Evolutionary conservation across 2,113 vertebrate species (phyloP), one percentile per base, ranked within the genome.

Genomic region (Neomonachus schauinslandi): DNA sequence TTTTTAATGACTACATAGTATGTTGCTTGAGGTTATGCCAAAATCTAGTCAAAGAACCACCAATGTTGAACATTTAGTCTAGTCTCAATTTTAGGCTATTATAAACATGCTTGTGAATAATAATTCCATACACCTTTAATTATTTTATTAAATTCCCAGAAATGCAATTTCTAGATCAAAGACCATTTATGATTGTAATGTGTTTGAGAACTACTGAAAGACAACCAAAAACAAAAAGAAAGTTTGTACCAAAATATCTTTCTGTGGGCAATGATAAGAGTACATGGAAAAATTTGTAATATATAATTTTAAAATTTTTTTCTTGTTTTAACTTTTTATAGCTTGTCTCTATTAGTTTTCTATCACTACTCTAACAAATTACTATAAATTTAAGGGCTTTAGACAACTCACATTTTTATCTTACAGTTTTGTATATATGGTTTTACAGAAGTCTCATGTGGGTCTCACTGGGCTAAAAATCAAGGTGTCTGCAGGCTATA

Each of bases 111-210:
- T 36, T 72, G 6, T 36, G 69, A 53, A 55, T 67, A 36, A 49
- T 42, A 12, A 55, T 83, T 49, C 42, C 21, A 61, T 36, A 61
- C 7, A 74, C 1, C n/a, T 87, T 96, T 33, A 86, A 42, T 55
- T 87, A 83, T 79, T 90, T 94, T 89, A 87, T 89, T 89, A 80
- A 92, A 77, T 83, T 83, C 16, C 19, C 18, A 69, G 31, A 59
- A 89, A 49, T 72, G 1, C 39, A 59, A 55, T 82, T 95, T 92
- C n/a, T 55, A 82, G 80, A 8, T 42, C 39, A 65, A 95, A 74
- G 28, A 16, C 4, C 26, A 57, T 61, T n/a, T 7, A 61, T 67
- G 14, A 91, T 69, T 93, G 92, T 76, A 91, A 90, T 2, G 2
- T 71, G 72, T 94, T 90, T 89, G 57, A 81, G 89, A 91, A 95